Base-by-base conservation (phyloP, 2,797 vertebrate species). In the Artibeus jamaicensis region DNA sequence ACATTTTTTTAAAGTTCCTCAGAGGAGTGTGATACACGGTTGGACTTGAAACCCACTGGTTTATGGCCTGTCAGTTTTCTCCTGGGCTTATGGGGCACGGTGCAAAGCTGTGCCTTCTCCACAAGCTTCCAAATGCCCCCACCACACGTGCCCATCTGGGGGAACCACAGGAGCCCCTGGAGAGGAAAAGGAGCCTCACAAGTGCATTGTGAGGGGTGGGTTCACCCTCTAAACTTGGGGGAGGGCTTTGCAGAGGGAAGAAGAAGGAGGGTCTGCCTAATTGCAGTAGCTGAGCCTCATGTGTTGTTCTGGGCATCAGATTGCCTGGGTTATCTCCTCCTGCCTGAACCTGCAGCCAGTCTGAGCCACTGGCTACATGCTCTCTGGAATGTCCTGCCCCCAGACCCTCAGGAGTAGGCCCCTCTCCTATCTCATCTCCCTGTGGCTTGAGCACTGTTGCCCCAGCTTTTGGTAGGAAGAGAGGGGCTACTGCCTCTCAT, bases 101-200 rank as follows among this genome's bases (percentile, higher is more conserved):
- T 19, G 32, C 21, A 9, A 29, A 39, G 34, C 32, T 50, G 12
- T 11, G 6, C 37, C 21, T 70, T 48, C 22, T 70, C 70, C 77
- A 48, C 22, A 5, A 2, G 15, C 50, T 9, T 53, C 34, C 55
- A 62, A 48, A 55, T 55, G 29, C 84, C 48, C 7, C 74, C 73
- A n/a, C 21, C 26, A 46, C n/a, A 10, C 24, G 2, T 2, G 5
- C 32, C 32, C 2, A 0, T 29, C 73, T 3, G 12, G 19, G 6
- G 15, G 48, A 39, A 29, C 77, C 85, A 18, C 5, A 0, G 39
- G 50, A 37, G 44, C 50, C 57, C 68, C 34, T 26, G 22, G 3
- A 10, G 81, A 24, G 16, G 67, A 18, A 55, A 42, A 68, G 29
- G n/a, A 37, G 62, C 34, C n/a, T 12, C 53, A 42, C 9, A 6